Evolutionary conservation across 2,113 vertebrate genomes (phyloP), one percentile per base, ranked within the genome.

Genomic region (Mustelus asterias): DNA sequence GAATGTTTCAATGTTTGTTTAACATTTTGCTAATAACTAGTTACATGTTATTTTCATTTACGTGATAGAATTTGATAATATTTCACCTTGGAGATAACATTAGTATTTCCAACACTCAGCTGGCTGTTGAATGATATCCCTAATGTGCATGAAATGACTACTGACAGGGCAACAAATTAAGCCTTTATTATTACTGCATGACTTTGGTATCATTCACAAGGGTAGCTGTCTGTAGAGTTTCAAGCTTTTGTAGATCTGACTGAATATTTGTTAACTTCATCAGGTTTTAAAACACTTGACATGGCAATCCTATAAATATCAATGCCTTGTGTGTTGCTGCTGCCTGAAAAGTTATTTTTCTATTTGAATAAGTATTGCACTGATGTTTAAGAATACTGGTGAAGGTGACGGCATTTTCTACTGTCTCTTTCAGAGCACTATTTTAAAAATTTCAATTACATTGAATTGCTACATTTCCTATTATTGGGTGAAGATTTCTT

Each of bases 371-470:
- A 69, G 67, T 94, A 72, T 69, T 94, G 94, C 94, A 95, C 94
- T 67, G 72, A 72, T 76, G 65, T 72, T 33, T 54, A 54, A 72
- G 67, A 95, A 54, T 70, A 94, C 24, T 95, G 94, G 67, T 72
- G 37, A 72, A 95, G 44, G 94, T 44, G 69, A 76, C 41, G 54
- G 41, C 67, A 72, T 76, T 72, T 48, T 76, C 37, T 95, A 72
- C 24, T 72, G 67, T 95, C 94, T 95, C 94, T 95, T 95, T 95
- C 69, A 95, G 94, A 95, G 94, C 37, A 72, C 41, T 54, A 41
- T 72, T 95, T 95, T 63, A 76, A 95, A 54, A 13, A 48, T 95
- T 95, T 95, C 94, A 95, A 95, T 70, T 48, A 54, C 29, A 95
- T 76, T 95, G 94, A 95, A 95, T 76, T 72, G 67, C 67, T 95